Evolutionary conservation across 2,113 vertebrate species (phyloP).

Genomic region (Dipodomys spectabilis): DNA sequence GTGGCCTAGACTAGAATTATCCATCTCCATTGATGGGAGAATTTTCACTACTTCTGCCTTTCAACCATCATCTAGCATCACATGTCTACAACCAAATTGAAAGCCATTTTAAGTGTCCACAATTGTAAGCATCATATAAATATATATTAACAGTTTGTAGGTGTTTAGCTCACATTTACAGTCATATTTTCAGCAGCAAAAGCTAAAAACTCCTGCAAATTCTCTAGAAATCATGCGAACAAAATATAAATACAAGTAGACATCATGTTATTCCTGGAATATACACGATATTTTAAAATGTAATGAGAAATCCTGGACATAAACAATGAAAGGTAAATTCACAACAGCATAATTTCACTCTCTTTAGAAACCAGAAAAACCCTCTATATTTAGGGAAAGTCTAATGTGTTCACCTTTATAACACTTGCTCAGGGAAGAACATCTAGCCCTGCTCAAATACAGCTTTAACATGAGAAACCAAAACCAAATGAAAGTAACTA

Average conservation of each 20-base stretch:
- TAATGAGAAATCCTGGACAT: not conserved
- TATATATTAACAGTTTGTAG: not conserved
- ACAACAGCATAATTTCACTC: not conserved
- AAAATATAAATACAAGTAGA: conserved; percentile 31
- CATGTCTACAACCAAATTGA: conserved; percentile 22
- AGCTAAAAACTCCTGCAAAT: conserved; percentile 13
- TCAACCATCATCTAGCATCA: not conserved
- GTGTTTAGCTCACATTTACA: not conserved
- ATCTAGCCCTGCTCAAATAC: not conserved
- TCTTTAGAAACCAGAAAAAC: conserved; percentile 14
- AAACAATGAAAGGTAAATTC: not conserved
- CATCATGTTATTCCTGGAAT: conserved; percentile 16
- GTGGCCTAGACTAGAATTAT: conserved; percentile 51
- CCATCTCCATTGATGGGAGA: conserved; percentile 43
- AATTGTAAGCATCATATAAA: not conserved
- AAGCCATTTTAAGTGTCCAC: conserved; percentile 35
- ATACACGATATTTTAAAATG: not conserved
- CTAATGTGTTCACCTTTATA: not conserved
- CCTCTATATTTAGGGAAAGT: not conserved
- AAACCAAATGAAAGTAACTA: not conserved
- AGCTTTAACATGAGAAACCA: conserved; percentile 1
- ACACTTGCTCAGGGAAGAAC: not conserved
- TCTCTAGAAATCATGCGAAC: conserved; percentile 58
- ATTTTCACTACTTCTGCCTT: conserved; percentile 26
- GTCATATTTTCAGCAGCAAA: conserved; percentile 34